Conservation (phyloP, 37 sponge, comb jelly and placozoan genomes). For the Chondrilla cf. caribensis region DNA sequence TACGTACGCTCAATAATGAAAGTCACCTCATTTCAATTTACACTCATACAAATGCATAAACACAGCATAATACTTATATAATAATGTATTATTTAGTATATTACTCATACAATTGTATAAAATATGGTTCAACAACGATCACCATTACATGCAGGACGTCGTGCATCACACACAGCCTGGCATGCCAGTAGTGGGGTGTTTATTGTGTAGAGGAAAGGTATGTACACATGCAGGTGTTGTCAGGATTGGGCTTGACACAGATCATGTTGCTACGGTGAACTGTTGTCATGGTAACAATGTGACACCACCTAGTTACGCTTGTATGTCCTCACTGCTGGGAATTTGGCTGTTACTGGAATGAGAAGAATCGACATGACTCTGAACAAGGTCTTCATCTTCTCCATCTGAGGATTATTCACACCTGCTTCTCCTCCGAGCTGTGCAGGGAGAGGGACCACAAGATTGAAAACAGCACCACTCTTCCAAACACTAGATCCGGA, state of each 20-base stretch:
- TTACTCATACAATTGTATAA: too few relatives aligned
- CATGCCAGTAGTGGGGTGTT: too few relatives aligned
- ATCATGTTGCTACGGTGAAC: too few relatives aligned
- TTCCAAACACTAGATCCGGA: neutral
- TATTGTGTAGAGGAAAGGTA: too few relatives aligned
- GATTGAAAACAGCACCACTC: neutral
- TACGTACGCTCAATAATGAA: neutral
- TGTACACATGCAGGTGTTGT: too few relatives aligned
- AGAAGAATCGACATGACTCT: conserved; percentile 40
- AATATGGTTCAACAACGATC: too few relatives aligned
- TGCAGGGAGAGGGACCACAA: neutral
- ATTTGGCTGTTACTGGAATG: conserved; percentile 52
- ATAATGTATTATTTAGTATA: too few relatives aligned
- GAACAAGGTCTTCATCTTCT: conserved; percentile 54
- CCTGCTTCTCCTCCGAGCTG: conserved; percentile 80
- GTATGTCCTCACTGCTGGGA: conserved; percentile 68
- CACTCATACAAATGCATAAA: neutral
- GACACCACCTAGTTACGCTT: neutral
- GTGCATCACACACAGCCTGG: too few relatives aligned
- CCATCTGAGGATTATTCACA: conserved; percentile 44
- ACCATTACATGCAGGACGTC: too few relatives aligned
- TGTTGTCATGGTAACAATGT: neutral
- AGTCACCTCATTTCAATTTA: neutral
- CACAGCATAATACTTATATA: neutral
- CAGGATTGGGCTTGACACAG: too few relatives aligned